A percentile compares a stretch with the other conserved stretches of the same genome.
phyloP scores from a whole-genome alignment of 2,797 vertebrate species.

The Sebastes oblongus region DNA sequence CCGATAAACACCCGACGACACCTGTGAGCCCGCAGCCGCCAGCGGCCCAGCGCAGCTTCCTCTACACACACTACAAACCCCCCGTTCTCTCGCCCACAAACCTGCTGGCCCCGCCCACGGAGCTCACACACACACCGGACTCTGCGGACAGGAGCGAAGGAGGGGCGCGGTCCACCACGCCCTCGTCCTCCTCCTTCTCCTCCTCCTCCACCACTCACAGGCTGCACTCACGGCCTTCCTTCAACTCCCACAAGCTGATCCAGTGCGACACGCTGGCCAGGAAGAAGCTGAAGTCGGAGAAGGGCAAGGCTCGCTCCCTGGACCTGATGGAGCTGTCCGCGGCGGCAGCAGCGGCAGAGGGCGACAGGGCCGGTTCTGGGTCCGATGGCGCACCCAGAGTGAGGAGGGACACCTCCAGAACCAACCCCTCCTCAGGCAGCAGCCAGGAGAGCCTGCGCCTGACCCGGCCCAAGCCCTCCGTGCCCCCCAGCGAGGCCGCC shows the following conservation, averaged over 20 bases:
- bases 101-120: slow-evolving; percentile 30
- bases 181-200: slow-evolving; percentile 79
- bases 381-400: background rate
- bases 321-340: slow-evolving; percentile 71
- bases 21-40: slow-evolving; percentile 3
- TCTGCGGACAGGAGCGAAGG: slow-evolving; percentile 61
- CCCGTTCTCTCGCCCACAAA: slow-evolving; percentile 30
- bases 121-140: slow-evolving; percentile 51
- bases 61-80: slow-evolving; percentile 77
- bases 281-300: slow-evolving; percentile 85
- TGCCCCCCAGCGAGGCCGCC: slow-evolving; percentile 57
- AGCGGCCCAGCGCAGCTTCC: slow-evolving; percentile 71
- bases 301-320: slow-evolving; percentile 75
- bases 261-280: slow-evolving; percentile 95
- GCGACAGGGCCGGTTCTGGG: slow-evolving; percentile 14
- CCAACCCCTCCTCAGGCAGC: slow-evolving; percentile 77
- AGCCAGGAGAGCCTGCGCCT: slow-evolving; percentile 78
- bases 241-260: slow-evolving; percentile 94
- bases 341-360: background rate
- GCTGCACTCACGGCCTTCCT: slow-evolving; percentile 83
- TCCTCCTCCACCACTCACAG: slow-evolving; percentile 79
- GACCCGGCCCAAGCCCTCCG: slow-evolving; percentile 23
- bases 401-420: slow-evolving; percentile 57
- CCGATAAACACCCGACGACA: slow-evolving; percentile 58
- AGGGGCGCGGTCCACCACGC: slow-evolving; percentile 76